phyloP scores from a whole-genome alignment of 2,888 invertebrate genomes.

The Choreutis nemorana region DNA sequence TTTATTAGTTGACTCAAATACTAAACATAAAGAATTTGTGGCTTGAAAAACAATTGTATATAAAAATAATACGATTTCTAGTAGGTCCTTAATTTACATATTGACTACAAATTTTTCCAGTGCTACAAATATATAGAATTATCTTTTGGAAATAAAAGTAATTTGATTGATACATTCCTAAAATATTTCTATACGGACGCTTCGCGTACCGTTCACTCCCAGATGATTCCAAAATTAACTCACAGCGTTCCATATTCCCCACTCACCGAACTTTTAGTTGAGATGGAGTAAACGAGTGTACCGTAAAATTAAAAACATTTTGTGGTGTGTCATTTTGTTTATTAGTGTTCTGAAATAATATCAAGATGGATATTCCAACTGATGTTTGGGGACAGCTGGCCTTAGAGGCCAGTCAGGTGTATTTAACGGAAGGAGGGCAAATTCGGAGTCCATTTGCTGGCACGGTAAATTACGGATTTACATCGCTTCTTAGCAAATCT shows the following conservation, averaged over 20 bases:
- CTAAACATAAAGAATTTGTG: too few relatives aligned
- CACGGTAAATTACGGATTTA: too few relatives aligned
- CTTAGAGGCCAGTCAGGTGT: slow-evolving; percentile 86
- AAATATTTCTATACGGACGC: slow-evolving; percentile 27
- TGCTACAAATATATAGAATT: too few relatives aligned
- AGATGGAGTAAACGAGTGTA: slow-evolving; percentile 25
- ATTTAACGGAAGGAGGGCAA: slow-evolving; percentile 80
- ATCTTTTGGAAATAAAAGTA: background rate
- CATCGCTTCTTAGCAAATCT: too few relatives aligned
- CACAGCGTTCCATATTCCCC: slow-evolving; percentile 44
- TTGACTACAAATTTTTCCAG: too few relatives aligned
- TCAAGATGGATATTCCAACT: slow-evolving; percentile 71
- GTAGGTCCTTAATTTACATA: too few relatives aligned
- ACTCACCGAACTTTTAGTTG: slow-evolving; percentile 34
- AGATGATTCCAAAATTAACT: slow-evolving; percentile 61
- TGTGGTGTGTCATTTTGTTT: slow-evolving; percentile 20
- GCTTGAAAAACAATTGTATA: too few relatives aligned
- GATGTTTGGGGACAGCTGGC: slow-evolving; percentile 92
- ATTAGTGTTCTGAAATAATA: slow-evolving; percentile 21
- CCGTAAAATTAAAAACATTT: slow-evolving; percentile 13
- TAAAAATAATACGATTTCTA: too few relatives aligned
- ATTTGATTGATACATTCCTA: slow-evolving; percentile 18
- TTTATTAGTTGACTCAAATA: too few relatives aligned
- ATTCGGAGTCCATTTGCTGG: slow-evolving; percentile 83
- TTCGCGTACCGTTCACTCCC: slow-evolving; percentile 35